Conservation (phyloP, 1,140 invertebrate genomes). For the Drosophila azteca region DNA sequence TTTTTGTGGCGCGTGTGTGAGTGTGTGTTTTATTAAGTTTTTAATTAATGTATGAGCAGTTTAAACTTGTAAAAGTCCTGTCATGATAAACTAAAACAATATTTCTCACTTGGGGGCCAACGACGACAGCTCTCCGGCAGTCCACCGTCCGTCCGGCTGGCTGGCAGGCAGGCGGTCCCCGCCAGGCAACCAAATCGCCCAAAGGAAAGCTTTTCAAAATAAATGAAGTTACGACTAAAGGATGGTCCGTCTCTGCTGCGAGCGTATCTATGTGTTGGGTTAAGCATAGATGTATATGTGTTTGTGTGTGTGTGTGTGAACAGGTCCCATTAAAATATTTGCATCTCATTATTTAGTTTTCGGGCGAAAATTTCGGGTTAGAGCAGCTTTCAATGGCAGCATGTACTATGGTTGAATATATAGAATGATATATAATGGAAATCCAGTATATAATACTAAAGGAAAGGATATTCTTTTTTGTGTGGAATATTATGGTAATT, state of each 20-base stretch:
- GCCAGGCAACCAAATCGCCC: conserved; percentile 42
- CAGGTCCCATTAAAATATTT: conserved; percentile 73
- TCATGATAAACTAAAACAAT: conserved; percentile 83
- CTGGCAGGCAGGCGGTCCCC: background rate
- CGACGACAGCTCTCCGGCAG: conserved; percentile 26
- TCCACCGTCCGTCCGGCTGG: too few relatives aligned
- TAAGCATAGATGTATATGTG: conserved; percentile 4
- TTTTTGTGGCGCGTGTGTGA: conserved; percentile 12
- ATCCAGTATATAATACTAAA: conserved; percentile 7
- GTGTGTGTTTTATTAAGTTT: conserved; percentile 79
- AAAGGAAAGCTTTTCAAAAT: conserved; percentile 67
- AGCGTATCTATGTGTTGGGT: background rate
- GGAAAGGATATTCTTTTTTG: background rate
- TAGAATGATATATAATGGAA: conserved; percentile 4
- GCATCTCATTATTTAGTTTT: conserved; percentile 76
- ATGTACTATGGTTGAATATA: background rate
- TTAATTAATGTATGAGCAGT: conserved; percentile 82
- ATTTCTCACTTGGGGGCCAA: conserved; percentile 70
- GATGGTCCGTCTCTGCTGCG: conserved; percentile 7
- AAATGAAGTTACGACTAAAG: conserved; percentile 67
- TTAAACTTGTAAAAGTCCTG: conserved; percentile 82
- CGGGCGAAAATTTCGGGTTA: background rate
- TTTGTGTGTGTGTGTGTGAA: conserved; percentile 19
- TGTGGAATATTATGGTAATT: conserved; percentile 39
- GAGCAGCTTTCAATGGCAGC: background rate